Base-by-base conservation (phyloP, 2,113 vertebrate species). In the Hepsetus odoe region DNA sequence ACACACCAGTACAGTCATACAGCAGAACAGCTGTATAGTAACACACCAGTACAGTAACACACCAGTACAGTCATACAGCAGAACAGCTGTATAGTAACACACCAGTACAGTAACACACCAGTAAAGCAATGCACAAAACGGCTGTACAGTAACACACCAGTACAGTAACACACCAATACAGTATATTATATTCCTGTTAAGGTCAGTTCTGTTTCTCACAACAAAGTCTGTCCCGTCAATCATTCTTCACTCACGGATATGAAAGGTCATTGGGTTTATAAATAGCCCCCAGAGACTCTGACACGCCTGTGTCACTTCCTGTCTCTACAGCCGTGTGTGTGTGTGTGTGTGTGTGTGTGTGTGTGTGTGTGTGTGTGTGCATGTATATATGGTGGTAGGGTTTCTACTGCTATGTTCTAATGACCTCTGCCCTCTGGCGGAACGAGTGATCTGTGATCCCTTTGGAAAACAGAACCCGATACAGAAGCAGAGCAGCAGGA, bases 191-290 rank as follows among this genome's bases (percentile, higher is more conserved):
- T n/a, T n/a, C n/a, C n/a, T n/a, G 22, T 58, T 74, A 65, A 79
- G 44, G 46, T 69, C 38, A 76, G 4, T 16, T 40, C 70, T 49
- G 69, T 49, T 24, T 59, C 14, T 76, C 75, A 79, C 73, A 74
- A 72, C 59, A 65, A 71, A 6, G 35, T 58, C 62, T 85, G 68
- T 80, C 68, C 33, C 70, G 69, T 80, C 80, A 74, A 35, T 77
- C 69, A 80, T 78, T 76, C 44, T 55, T 71, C 74, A 11, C 35
- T 69, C 10, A 14, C 1, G 35, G 46, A 76, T 33, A 58, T 79
- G 74, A 73, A 84, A 84, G 83, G 83, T 80, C 77, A 77, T n/a
- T 30, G 11, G 62, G 42, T 70, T 74, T 80, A 77, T 77, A 77
- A 77, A 80, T 82, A 85, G 58, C 42, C 64, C 55, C 73, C 5